Percentiles rank a stretch among this genome's conserved stretches.
phyloP scores from a whole-genome alignment of 2,113 vertebrate genomes.

The Triplophysa siluroides region DNA sequence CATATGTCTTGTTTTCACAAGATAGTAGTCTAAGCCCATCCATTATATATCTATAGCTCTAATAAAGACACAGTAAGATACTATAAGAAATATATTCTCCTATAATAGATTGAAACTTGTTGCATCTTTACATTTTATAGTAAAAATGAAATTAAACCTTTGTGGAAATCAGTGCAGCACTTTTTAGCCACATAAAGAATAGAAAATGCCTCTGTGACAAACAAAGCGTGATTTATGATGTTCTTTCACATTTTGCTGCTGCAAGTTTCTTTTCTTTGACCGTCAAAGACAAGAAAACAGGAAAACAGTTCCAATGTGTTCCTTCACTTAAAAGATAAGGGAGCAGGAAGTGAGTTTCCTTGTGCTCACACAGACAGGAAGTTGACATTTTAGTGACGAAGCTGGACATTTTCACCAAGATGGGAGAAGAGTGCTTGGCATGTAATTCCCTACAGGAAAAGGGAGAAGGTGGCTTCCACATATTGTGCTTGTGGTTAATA shows the following conservation, averaged over 20 bases:
- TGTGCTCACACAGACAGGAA: slow-evolving; percentile 52
- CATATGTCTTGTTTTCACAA: background rate
- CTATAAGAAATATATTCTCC: background rate
- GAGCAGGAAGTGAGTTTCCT: slow-evolving; percentile 56
- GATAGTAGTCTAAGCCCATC: background rate
- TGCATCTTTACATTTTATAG: background rate
- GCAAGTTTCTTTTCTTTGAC: slow-evolving; percentile 33
- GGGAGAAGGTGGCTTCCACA: slow-evolving; percentile 64
- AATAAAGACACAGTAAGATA: background rate
- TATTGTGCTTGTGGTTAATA: slow-evolving; percentile 68
- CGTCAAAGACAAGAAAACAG: slow-evolving; percentile 54
- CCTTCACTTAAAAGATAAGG: slow-evolving; percentile 56
- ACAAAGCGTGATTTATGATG: slow-evolving; percentile 3
- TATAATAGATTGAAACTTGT: background rate
- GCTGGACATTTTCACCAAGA: slow-evolving; percentile 18
- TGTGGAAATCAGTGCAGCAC: background rate
- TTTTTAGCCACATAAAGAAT: slow-evolving; percentile 1
- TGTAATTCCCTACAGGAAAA: slow-evolving; percentile 60
- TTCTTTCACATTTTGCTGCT: slow-evolving; percentile 39
- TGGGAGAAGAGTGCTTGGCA: slow-evolving; percentile 45
- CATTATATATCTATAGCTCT: background rate
- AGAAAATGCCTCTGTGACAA: background rate
- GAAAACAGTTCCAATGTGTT: slow-evolving; percentile 58
- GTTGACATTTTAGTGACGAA: slow-evolving; percentile 32
- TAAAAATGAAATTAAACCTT: background rate